Percentiles rank a stretch among this genome's conserved stretches.
phyloP scores from a whole-genome alignment of 2,113 vertebrate genomes.

The Oryzias woworae region DNA sequence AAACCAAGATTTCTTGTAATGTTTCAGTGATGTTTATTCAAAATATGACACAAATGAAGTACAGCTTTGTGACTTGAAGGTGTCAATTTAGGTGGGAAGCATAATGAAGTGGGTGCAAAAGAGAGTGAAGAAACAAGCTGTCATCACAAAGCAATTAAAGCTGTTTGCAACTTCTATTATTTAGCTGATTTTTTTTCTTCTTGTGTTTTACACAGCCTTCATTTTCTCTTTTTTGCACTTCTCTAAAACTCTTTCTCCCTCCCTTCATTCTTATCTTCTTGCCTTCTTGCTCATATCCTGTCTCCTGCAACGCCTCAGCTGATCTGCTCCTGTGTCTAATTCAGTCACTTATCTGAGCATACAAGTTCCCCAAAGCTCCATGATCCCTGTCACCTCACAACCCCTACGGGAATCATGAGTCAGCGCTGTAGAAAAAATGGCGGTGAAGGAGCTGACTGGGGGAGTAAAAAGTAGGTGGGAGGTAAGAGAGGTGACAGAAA shows the following conservation, averaged over 20 bases:
- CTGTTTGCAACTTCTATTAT: background rate
- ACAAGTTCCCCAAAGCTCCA: conserved; percentile 64
- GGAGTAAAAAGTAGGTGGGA: background rate
- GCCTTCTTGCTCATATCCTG: conserved; percentile 48
- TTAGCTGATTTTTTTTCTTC: conserved; percentile 1
- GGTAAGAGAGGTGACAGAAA: conserved; percentile 28
- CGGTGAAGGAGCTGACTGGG: conserved; percentile 15
- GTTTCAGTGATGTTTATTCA: no score
- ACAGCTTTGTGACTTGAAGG: no score
- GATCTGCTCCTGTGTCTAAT: conserved; percentile 69
- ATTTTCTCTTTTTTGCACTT: background rate
- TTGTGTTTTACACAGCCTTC: background rate
- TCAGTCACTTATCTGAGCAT: conserved; percentile 74
- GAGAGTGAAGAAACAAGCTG: no score
- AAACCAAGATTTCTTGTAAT: no score
- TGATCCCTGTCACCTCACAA: conserved; percentile 61
- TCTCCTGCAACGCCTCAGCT: conserved; percentile 49
- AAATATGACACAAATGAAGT: no score
- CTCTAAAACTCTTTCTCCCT: background rate
- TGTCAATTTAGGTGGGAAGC: no score
- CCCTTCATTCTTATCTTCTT: conserved; percentile 38
- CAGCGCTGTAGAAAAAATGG: conserved; percentile 44
- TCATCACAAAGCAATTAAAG: background rate
- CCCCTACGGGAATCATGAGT: conserved; percentile 59
- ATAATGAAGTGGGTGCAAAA: no score